These are phyloP conservation scores for Falco punctatus DNA, from an alignment of 2,113 vertebrate genomes.

Conservation along the genomic window DNA sequence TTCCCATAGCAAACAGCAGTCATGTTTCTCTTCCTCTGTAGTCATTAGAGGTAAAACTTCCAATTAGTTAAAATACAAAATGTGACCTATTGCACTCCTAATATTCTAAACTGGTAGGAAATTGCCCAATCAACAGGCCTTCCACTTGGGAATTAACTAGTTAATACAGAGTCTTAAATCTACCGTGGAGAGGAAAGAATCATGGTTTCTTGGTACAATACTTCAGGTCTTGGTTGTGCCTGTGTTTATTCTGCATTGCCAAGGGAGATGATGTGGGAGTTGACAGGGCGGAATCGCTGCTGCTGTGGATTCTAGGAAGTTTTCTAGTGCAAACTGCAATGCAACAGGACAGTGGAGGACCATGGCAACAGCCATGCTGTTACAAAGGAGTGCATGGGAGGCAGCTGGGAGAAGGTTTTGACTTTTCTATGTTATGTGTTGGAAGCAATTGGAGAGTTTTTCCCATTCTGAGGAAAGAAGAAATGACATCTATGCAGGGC, in stretches of 20 bases:
- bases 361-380: accelerated
- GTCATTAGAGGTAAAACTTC: slow-evolving; percentile 10
- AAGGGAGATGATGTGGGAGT: not conserved
- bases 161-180: not conserved
- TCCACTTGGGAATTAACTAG: not conserved
- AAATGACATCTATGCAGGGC: not conserved
- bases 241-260: not conserved
- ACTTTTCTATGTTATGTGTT: not conserved
- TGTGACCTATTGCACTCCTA: not conserved
- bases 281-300: not conserved
- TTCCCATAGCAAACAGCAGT: not conserved
- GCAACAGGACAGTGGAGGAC: too few species aligned
- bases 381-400: not conserved
- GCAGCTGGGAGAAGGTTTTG: not conserved
- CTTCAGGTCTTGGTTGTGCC: not conserved
- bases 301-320: accelerated
- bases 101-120: not conserved
- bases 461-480: not conserved
- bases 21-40: not conserved
- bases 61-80: not conserved
- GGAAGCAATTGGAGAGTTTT: not conserved
- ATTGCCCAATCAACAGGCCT: not conserved
- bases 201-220: not conserved
- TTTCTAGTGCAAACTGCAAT: accelerated
- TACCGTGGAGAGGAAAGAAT: not conserved